Conservation (phyloP, 2,888 invertebrate genomes). For the Drosophila neutralis region DNA sequence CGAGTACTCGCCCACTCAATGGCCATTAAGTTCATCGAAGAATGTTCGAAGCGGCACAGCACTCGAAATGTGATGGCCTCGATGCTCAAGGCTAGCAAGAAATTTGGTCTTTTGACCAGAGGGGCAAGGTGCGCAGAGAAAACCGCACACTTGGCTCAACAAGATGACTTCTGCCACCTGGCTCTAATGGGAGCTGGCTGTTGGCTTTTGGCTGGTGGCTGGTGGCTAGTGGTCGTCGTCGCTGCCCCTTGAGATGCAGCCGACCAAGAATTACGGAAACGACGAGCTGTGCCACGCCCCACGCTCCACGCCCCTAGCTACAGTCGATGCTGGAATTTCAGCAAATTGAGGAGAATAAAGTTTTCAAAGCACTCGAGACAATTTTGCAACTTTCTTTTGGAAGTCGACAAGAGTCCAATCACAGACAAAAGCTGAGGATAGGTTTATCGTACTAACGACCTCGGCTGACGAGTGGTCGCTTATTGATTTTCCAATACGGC, state of each 20-base stretch:
- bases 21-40: constrained; percentile 79
- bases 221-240: constrained; percentile 7
- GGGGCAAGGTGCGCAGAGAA: constrained; percentile 22
- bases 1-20: constrained; percentile 56
- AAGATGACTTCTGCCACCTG: constrained; percentile 65
- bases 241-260: constrained; percentile 61
- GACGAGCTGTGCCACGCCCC: constrained; percentile 44
- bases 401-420: constrained; percentile 42
- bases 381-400: constrained; percentile 76
- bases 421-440: constrained; percentile 9
- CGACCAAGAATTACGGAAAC: constrained; percentile 67
- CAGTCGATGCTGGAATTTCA: constrained; percentile 16
- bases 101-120: constrained; percentile 53
- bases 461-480: constrained; percentile 44
- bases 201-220: not conserved
- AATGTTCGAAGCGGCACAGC: constrained; percentile 61
- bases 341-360: constrained; percentile 50
- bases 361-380: constrained; percentile 80
- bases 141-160: constrained; percentile 73
- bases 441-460: constrained; percentile 63
- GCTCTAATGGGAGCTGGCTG: constrained; percentile 39
- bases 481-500: constrained; percentile 73
- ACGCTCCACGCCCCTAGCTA: constrained; percentile 4
- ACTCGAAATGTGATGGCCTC: constrained; percentile 55
- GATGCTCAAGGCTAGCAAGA: constrained; percentile 21